Evolutionary conservation across 2,888 invertebrate genomes (phyloP), one percentile per base, ranked within the genome.

Genomic region (Leptopilina drosophilae): DNA sequence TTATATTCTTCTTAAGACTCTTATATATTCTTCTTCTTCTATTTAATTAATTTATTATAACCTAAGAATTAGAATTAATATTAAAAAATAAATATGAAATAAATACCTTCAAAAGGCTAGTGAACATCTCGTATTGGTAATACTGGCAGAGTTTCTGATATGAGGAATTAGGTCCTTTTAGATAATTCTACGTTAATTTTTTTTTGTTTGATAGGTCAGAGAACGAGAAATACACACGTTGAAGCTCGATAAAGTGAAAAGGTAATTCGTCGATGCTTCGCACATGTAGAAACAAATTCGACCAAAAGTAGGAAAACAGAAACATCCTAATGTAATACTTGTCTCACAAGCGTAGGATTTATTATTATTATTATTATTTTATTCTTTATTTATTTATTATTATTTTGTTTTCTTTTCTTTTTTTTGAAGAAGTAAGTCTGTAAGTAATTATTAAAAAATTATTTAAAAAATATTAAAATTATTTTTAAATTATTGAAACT

Each of bases 281-380:
- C n/a, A 56, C 53, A 56, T 56, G 56, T 73, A 12, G 73, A 53
- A 73, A 73, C 73, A 53, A 73, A 73, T 73, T 73, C 73, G 73
- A 73, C 73, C 73, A 73, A 73, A 73, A 73, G 53, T 56, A 73
- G 73, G 73, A 73, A 73, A 73, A 73, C 73, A 73, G 49, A 53
- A 73, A 73, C 73, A 73, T 73, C 56, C 56, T 73, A 56, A 33
- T 26, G 0, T 56, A 56, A 33, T 8, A 53, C 73, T 73, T 73
- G 73, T 73, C 33, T 73, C 26, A 73, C 73, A 73, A 73, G 56
- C 20, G 56, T 73, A 73, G 73, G 73, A 73, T 49, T 67, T 67
- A 66, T 49, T 49, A 49, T 49, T 67, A 66, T 49, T 49, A 49
- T 49, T 49, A 49, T 49, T 49, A 49, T 46, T 46, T 46, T 12